Evolutionary conservation across 1,140 invertebrate genomes (phyloP), one percentile per base, ranked within the genome.

Genomic region (Lamellibrachia luymesi): DNA sequence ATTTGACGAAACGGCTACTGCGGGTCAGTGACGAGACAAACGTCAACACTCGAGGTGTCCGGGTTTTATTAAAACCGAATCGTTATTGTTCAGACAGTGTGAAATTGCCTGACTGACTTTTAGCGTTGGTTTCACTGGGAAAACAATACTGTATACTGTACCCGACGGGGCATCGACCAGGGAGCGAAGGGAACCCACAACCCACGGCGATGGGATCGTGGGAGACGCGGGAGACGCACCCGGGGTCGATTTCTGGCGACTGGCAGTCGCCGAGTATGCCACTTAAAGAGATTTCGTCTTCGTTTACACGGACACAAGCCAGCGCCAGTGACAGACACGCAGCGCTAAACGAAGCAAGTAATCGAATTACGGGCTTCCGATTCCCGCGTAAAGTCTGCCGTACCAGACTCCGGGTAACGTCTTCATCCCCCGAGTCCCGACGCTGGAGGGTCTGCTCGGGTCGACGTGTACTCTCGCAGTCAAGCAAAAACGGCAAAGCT

Each of bases 231-330:
- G 64, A 80, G 64, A 80, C 64, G 64, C 7, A 22, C 64, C 64
- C 17, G 6, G 64, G 64, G 64, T 80, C 64, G 64, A 80, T 80
- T 80, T 80, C 64, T 80, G 64, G 64, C 64, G 64, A 80, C 64
- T 80, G 64, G 64, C 64, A 80, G 64, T 80, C 64, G 64, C 64
- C 64, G 64, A 80, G 64, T 22, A 4, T 22, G 64, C 64, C 64
- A 80, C 64, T 80, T 80, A 80, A 38, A 80, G 64, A 80, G 64
- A 80, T 80, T 80, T 80, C 64, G 64, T 80, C 64, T 80, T 80
- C 64, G 64, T 80, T 80, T 80, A 80, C 64, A 8, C 13, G 64
- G 64, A 80, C 64, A 80, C 64, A 22, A 80, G 2, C 64, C 64
- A 80, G 64, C 64, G 64, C 64, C 64, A 22, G 52, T 17, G 52